Conservation (phyloP, 2,113 vertebrate genomes). For the Thamnophis sirtalis region DNA sequence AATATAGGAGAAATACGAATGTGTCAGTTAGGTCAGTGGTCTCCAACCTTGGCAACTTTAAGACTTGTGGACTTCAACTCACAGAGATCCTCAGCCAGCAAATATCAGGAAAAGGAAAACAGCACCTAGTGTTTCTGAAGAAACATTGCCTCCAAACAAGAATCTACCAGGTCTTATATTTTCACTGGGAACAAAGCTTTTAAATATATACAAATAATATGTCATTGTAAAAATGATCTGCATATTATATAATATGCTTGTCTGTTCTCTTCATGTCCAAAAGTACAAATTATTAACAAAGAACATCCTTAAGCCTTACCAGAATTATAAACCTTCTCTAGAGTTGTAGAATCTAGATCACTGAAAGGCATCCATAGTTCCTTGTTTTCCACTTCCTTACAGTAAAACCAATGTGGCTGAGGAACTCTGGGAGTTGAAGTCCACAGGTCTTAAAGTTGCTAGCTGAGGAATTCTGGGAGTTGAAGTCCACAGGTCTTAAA, state of each 20-base stretch:
- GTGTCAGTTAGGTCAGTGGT: neutral
- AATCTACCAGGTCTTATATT: neutral
- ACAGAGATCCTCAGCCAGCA: no score
- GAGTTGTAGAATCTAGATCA: slow-evolving; percentile 82
- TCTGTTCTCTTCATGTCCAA: neutral
- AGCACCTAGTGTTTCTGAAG: neutral
- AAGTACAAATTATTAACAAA: neutral
- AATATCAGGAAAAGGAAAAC: neutral
- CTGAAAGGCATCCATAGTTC: slow-evolving; percentile 95
- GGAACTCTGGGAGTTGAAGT: no score
- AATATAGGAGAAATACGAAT: neutral
- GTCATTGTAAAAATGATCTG: neutral
- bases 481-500: no score
- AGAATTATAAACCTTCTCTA: slow-evolving; percentile 94
- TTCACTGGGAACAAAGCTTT: neutral
- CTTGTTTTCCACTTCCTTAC: slow-evolving; percentile 89
- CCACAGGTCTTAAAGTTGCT: no score
- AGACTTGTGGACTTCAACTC: no score
- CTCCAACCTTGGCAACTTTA: no score
- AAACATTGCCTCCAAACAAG: neutral
- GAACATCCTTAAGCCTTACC: slow-evolving; percentile 64
- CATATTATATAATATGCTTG: neutral
- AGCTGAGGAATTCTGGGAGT: no score
- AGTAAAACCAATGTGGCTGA: slow-evolving; percentile 96
- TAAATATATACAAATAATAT: neutral